Evolutionary conservation across 1,140 invertebrate genomes (phyloP), one percentile per base, ranked within the genome.

Genomic region (Caenorhabditis tropicalis): DNA sequence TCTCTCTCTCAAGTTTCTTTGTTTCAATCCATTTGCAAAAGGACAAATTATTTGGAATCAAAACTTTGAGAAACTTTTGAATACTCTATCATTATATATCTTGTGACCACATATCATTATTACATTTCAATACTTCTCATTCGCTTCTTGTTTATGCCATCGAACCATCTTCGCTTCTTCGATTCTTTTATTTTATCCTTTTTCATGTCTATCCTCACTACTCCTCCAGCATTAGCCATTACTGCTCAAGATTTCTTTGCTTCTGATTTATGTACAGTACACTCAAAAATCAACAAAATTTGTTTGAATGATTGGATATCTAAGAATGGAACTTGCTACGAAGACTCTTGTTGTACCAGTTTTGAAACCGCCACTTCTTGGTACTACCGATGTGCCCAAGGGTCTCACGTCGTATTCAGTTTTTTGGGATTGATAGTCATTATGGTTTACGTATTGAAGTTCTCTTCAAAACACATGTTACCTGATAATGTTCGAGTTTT

Each of bases 391-490:
- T 6, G 16, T 9, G 65, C 65, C 43, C 65, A 74, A 10, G 65
- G 27, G 33, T 74, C 65, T 9, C 65, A 74, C 2, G 65, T 74
- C 19, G 21, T 74, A 1, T 74, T 74, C 36, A 74, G 65, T 12
- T 43, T 16, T 9, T 15, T 74, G 15, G 65, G 65, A 24, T 27
- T 74, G n/a, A 21, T 74, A 27, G 65, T 74, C 0, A 43, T 74
- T 39, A 21, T 24, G n/a, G n/a, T 43, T 10, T 74, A 74, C 7
- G 65, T 24, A 2, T 43, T 46, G 36, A 74, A 74, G 43, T 74
- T 43, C 43, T n/a, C 65, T 21, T 74, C 65, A 15, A 74, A 74
- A 43, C 65, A 74, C n/a, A 74, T 74, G 65, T 24, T 74, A 74
- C 33, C 65, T 12, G 0, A 9, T 6, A 74, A 74, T 74, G 65